phyloP scores from a whole-genome alignment of 2,888 invertebrate genomes.

The Aricia artaxerxes region DNA sequence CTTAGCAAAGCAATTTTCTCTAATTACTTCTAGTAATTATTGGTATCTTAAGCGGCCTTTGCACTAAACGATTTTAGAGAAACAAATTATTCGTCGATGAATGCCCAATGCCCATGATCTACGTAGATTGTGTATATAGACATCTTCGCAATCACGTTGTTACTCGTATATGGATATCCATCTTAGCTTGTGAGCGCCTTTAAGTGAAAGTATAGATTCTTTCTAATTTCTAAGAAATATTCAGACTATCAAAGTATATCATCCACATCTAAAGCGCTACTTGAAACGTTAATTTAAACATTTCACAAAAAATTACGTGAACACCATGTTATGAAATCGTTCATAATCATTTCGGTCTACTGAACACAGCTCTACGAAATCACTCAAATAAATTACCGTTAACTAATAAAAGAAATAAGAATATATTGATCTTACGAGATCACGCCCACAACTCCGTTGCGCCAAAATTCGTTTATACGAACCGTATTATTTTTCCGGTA shows the following conservation, averaged over 20 bases:
- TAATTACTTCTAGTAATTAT: no score
- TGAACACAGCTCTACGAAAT: not conserved
- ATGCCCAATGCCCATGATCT: no score
- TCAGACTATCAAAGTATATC: not conserved
- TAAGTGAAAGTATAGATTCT: not conserved
- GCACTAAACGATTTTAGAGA: no score
- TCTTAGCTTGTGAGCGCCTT: no score
- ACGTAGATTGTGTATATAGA: no score
- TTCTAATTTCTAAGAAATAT: not conserved
- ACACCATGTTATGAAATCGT: conserved; percentile 17
- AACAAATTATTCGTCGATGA: no score
- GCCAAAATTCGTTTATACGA: no score
- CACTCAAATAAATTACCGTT: conserved; percentile 8
- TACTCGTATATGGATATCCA: no score
- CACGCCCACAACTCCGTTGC: not conserved
- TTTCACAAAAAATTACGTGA: conserved; percentile 16
- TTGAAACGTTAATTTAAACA: conserved; percentile 1
- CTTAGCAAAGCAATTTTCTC: no score
- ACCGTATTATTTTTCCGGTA: no score
- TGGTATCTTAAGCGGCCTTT: no score
- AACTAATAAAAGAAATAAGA: not conserved
- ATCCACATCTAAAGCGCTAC: not conserved
- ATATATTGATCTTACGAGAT: not conserved
- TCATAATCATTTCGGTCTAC: conserved; percentile 22
- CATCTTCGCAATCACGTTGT: no score